phyloP scores from a whole-genome alignment of 2,113 vertebrate species.

The Micromys minutus region DNA sequence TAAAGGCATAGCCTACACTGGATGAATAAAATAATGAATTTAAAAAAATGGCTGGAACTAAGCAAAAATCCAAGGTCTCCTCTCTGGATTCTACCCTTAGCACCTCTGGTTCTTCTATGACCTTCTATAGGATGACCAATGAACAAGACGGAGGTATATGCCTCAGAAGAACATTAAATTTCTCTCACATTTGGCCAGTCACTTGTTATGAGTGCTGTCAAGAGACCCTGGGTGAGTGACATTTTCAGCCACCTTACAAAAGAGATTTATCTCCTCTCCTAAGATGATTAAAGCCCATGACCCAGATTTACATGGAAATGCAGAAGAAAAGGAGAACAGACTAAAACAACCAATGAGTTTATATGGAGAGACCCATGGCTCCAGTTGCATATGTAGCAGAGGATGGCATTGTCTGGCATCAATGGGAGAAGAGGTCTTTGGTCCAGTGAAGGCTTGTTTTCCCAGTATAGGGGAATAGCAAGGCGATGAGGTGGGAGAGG shows the following conservation, averaged over 20 bases:
- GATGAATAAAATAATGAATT: neutral
- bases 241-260: constrained; percentile 38
- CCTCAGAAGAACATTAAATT: neutral
- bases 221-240: neutral
- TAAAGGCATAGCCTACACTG: neutral
- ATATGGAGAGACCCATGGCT: too few species aligned
- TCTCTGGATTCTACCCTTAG: neutral
- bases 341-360: too few species aligned
- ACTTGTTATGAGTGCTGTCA: constrained; percentile 29
- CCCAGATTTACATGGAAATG: neutral
- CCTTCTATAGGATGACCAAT: neutral
- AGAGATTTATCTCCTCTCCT: neutral
- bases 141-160: neutral
- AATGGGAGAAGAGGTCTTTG: too few species aligned
- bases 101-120: neutral
- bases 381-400: too few species aligned
- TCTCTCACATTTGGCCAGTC: neutral
- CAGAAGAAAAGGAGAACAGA: constrained; percentile 43
- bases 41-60: neutral
- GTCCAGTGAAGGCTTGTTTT: too few species aligned
- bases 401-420: too few species aligned
- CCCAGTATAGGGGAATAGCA: too few species aligned
- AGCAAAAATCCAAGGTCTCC: neutral
- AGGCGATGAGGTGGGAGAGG: too few species aligned
- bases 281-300: neutral